A percentile compares a stretch with the other conserved stretches of the same genome.
phyloP scores from a whole-genome alignment of 1,140 invertebrate genomes.

The Drosophila lacteicornis region DNA sequence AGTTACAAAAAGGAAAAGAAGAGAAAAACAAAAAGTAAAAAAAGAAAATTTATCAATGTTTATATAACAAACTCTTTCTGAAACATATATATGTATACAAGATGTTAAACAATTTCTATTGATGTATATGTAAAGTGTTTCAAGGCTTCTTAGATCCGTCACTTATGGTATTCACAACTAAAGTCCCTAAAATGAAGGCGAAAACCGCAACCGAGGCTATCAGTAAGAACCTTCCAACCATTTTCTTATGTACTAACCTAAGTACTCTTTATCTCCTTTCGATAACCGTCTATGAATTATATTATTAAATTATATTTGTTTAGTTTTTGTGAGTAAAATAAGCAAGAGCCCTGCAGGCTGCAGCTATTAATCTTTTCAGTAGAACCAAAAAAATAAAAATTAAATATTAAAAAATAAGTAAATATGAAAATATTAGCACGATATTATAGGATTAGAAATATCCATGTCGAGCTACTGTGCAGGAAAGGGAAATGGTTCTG shows the following conservation, averaged over 20 bases:
- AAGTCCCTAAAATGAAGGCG: constrained; percentile 32
- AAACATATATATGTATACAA: constrained; percentile 54
- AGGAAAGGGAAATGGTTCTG: constrained; percentile 43
- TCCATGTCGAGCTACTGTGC: constrained; percentile 69
- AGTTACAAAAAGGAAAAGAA: constrained; percentile 50
- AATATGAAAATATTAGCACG: constrained; percentile 15
- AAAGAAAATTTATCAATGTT: constrained; percentile 51
- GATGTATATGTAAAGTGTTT: constrained; percentile 70
- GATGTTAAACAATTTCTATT: constrained; percentile 51
- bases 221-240: constrained; percentile 80
- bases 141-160: constrained; percentile 60
- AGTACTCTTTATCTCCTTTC: constrained; percentile 30
- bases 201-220: constrained; percentile 68
- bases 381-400: constrained; percentile 25
- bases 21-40: constrained; percentile 16
- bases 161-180: constrained; percentile 65
- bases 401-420: neutral
- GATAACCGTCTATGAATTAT: constrained; percentile 39
- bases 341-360: constrained; percentile 63
- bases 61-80: constrained; percentile 55
- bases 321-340: constrained; percentile 39
- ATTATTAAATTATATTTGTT: constrained; percentile 23
- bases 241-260: constrained; percentile 30
- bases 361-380: constrained; percentile 59
- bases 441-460: constrained; percentile 19